Base-by-base conservation (phyloP, 2,888 invertebrate species). In the Aleiodes alternator region DNA sequence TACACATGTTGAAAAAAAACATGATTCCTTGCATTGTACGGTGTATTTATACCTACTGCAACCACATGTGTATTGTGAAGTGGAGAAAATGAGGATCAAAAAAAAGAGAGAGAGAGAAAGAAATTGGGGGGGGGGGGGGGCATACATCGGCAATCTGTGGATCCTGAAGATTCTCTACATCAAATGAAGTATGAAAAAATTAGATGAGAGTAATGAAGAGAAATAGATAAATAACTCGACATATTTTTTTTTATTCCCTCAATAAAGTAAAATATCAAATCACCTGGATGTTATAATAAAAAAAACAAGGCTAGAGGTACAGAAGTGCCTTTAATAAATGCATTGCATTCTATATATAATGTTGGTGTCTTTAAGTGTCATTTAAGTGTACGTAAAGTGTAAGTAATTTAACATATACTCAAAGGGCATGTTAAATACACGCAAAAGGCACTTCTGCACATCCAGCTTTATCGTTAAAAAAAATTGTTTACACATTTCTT, bases 1-100 rank as follows among this genome's bases (percentile, higher is more conserved):
- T 50, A 68, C 68, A 12, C 59, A 38, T 29, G 31, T 31, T 14
- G 43, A 9, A 43, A 43, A 29, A 51, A 51, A 51, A 59, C 61
- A 68, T n/a, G 51, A 71, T 75, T 75, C 64, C 64, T 66, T 71
- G 34, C 71, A 64, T 75, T 75, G 71, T 75, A 71, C 57, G 56
- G 29, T 56, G 68, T 72, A 51, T 71, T 75, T 75, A 66, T 75
- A 51, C 69, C 69, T 61, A 59, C 14, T 64, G 61, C 75, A 43
- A 48, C 70, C 75, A 64, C 70, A 48, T 59, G 69, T 43, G 38
- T 70, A 57, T 48, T 53, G 51, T 38, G 16, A 50, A 48, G 31
- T 31, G 51, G 61, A 48, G 59, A 53, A 61, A 59, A 8, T 31
- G 31, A 72, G 48, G 29, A 23, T 43, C 7, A 64, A 11, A 64